Base-by-base conservation (phyloP, 2,113 vertebrate species). In the Leuciscus idus region DNA sequence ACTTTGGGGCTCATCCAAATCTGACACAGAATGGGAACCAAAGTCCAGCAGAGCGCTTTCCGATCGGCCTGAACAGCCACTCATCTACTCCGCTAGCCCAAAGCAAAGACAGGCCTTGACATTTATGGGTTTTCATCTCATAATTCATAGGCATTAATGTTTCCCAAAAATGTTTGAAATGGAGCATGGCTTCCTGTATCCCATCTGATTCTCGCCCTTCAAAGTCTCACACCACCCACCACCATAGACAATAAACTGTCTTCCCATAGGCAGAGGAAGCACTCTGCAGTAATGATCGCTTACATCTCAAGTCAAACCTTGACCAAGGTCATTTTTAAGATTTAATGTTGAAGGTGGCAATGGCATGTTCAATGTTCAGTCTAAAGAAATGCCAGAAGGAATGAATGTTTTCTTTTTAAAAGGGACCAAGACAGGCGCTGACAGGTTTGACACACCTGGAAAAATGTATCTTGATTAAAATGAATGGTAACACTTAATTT, bases 1-100 rank as follows among this genome's bases (percentile, higher is more conserved):
- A 84, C 85, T 86, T 79, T 86, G 86, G 87, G 77, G 30, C 78
- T 82, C 83, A 86, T 95, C 91, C 91, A 89, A 88, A 91, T 90
- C 78, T 83, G 86, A 80, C 50, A 64, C 77, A 75, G 80, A 90
- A 87, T 89, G 89, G 89, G 30, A 61, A 85, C 86, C 83, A 83
- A 57, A 10, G 64, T 83, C 77, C 74, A 79, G 61, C n/a, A 33
- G 68, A 89, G 36, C 8, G 9, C 77, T 61, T 52, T 68, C 72
- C 39, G 23, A 78, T 84, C 59, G 36, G 23, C 73, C 64, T 43
- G 62, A 83, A 43, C 68, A 28, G 64, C 79, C 66, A 28, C 33
- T 81, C 9, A 75, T 57, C 76, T 80, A 81, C 73, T 61, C 17
- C 15, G 15, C 85, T 57, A 76, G 84, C 77, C 61, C 72, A 86